Evolutionary conservation across 1,140 invertebrate species (phyloP), one percentile per base, ranked within the genome.

Genomic region (Formica selysi): DNA sequence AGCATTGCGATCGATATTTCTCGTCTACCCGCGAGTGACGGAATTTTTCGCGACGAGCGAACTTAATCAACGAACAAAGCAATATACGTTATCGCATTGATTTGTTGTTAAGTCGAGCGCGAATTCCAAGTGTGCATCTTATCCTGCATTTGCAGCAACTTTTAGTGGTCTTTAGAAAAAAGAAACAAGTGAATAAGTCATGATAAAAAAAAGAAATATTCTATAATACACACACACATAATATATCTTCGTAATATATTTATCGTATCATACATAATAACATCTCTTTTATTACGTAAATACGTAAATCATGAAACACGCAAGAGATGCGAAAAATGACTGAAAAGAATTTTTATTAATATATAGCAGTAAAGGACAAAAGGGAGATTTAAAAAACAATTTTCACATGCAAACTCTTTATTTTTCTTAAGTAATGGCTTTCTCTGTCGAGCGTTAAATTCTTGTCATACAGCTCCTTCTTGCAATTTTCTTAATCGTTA

Each of bases 21-120:
- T 8, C 62, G 36, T 59, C 3, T 22, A 32, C 38, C 67, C 38
- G 79, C 67, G 16, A 32, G 16, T 32, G 76, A 79, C 6, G n/a
- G 65, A 29, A 73, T 73, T 81, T 51, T 57, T 51, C 51, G 51
- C 79, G 67, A 74, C 79, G 68, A n/a, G 19, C 67, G 38, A 81
- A 22, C 41, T 81, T 61, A 57, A 61, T 73, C 8, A 13, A 61
- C 68, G 29, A 73, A 32, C n/a, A 54, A 36, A 41, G 26, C 67
- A 22, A 48, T n/a, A 44, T 44, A 67, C 29, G 61, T 81, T 74
- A 62, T 83, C 54, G n/a, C 41, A 29, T 38, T 61, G 29, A 44
- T 73, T 83, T 36, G 54, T 44, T 41, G 57, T 81, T 29, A 29
- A 71, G 51, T 29, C 22, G 26, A 32, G n/a, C 26, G 54, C 67